Base-by-base conservation (phyloP, 2,888 invertebrate genomes). In the Drosophila leonis region DNA sequence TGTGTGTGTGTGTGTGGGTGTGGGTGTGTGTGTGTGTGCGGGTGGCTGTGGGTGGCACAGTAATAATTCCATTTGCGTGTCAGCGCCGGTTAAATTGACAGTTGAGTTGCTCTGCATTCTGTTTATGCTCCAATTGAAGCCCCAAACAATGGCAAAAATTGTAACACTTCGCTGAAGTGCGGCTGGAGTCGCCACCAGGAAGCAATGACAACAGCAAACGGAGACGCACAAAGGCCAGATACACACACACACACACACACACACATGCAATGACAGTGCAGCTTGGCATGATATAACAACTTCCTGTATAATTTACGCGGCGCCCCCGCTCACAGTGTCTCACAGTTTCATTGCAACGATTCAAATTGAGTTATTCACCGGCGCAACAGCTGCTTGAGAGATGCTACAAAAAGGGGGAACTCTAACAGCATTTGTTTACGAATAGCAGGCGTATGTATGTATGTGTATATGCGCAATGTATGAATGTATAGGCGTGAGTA, bases 41-140 rank as follows among this genome's bases (percentile, higher is more conserved):
- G 46, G 66, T 64, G 55, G 49, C 62, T 39, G 75, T 70, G 68
- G 59, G 64, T 75, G 78, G 73, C 72, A 82, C 78, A 84, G 80
- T 81, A 74, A 78, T 78, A 69, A 78, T 82, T 84, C 73, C 68
- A 82, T 72, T 84, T 77, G 81, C 61, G 70, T 65, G 78, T 44
- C 61, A 61, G 63, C 33, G 52, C 52, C 62, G 29, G 51, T n/a
- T 42, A 59, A 64, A 68, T 66, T 69, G 59, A 44, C 63, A 64
- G 55, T 55, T 24, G 7, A 55, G 24, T n/a, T 35, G 44, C 27
- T 9, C 20, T n/a, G 64, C 54, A 52, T 65, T 73, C 66, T 74
- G 82, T 82, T 86, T 72, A 75, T 83, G 83, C 78, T 80, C 84
- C 84, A 87, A 77, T 83, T 81, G 55, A 62, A 73, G 57, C 10